phyloP scores from a whole-genome alignment of 2,888 invertebrate species.

The Brachyopa scutellaris region DNA sequence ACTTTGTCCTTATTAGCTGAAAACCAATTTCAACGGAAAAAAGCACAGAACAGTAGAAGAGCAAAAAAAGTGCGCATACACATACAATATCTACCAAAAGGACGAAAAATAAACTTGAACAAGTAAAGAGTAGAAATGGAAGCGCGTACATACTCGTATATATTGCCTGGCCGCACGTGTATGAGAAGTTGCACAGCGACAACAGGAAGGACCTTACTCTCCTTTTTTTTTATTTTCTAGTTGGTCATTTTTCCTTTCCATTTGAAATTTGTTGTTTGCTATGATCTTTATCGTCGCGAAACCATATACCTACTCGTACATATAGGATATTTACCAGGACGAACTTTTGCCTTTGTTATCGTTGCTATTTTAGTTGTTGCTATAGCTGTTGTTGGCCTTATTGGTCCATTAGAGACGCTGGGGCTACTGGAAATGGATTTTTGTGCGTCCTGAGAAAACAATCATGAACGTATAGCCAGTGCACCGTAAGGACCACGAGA shows the following conservation, averaged over 20 bases:
- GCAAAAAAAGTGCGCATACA: slow-evolving; percentile 13
- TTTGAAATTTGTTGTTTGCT: slow-evolving; percentile 67
- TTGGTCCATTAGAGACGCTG: slow-evolving; percentile 51
- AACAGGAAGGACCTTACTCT: slow-evolving; percentile 37
- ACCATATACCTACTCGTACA: not conserved
- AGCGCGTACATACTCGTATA: too few relatives aligned
- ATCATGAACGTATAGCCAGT: slow-evolving; percentile 60
- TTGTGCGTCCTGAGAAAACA: slow-evolving; percentile 69
- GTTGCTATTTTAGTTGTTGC: slow-evolving; percentile 17
- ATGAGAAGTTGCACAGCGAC: slow-evolving; percentile 48
- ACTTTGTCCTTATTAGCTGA: slow-evolving; percentile 75
- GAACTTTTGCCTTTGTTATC: slow-evolving; percentile 42
- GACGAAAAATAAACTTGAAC: slow-evolving; percentile 48
- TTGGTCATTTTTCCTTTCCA: slow-evolving; percentile 61
- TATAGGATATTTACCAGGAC: slow-evolving; percentile 37
- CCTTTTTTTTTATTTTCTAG: not conserved
- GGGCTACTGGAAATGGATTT: slow-evolving; percentile 45
- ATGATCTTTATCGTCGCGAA: slow-evolving; percentile 66
- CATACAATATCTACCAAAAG: slow-evolving; percentile 14
- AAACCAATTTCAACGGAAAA: slow-evolving; percentile 75
- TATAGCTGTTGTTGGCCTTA: slow-evolving; percentile 27
- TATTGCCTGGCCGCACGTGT: slow-evolving; percentile 59
- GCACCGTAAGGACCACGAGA: slow-evolving; percentile 51
- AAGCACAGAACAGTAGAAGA: not conserved
- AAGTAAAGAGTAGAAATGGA: slow-evolving; percentile 20